Evolutionary conservation across 2,888 invertebrate genomes (phyloP).

Genomic region (Mycalesis mineus): DNA sequence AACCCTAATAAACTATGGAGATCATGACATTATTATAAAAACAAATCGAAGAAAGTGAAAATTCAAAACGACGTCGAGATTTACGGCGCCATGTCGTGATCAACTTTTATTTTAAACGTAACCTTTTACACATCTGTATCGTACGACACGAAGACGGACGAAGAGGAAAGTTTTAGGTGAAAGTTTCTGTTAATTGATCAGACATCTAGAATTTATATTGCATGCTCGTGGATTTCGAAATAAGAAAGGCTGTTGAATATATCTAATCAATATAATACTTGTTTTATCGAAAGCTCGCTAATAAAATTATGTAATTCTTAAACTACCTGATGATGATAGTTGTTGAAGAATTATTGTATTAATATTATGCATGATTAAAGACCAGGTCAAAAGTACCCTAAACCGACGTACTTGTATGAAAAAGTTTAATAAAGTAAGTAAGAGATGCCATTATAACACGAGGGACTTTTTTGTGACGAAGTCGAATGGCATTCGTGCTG

Average conservation of each 20-base stretch:
- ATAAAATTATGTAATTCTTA: background rate
- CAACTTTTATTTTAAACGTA: conserved; percentile 8
- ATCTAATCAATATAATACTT: background rate
- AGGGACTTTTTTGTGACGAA: too few species aligned
- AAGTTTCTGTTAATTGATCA: conserved; percentile 25
- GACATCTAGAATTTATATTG: conserved; percentile 6
- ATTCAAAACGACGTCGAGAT: background rate
- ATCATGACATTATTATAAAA: background rate
- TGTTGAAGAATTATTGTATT: too few species aligned
- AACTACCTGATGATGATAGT: too few species aligned
- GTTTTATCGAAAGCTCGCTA: background rate
- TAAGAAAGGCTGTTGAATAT: background rate
- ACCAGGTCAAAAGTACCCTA: too few species aligned
- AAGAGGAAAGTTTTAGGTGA: conserved; percentile 25
- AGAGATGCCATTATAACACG: too few species aligned
- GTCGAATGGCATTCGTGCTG: too few species aligned
- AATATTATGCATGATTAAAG: too few species aligned
- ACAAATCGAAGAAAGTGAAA: background rate
- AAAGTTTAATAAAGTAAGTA: too few species aligned
- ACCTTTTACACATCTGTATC: conserved; percentile 11
- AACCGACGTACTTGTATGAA: too few species aligned
- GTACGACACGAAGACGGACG: background rate
- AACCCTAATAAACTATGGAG: too few species aligned
- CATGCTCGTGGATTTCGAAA: conserved; percentile 1
- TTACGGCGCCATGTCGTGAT: conserved; percentile 10